Conservation (phyloP, 53 echinoderm and acorn worm species). For the Stichopus horrens region DNA sequence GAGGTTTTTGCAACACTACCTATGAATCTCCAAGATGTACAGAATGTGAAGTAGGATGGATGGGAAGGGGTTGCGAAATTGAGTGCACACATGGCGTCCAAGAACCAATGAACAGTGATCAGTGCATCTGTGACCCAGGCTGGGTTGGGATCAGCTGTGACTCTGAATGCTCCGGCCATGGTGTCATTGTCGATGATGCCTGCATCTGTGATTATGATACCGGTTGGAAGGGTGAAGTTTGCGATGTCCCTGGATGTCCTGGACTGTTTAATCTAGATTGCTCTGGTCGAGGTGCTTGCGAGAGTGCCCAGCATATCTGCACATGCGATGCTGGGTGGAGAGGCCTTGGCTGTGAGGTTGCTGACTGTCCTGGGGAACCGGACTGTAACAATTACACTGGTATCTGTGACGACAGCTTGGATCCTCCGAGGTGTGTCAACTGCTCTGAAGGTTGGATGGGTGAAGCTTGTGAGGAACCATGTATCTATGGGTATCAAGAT, state of each 20-base stretch:
- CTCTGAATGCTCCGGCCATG: conserved; percentile 86
- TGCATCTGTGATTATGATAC: conserved; percentile 77
- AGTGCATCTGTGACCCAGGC: conserved; percentile 74
- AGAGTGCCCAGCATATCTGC: conserved; percentile 81
- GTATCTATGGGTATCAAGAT: conserved; percentile 69
- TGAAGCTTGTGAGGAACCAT: conserved; percentile 90
- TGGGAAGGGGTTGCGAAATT: conserved; percentile 83
- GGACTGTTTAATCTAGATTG: conserved; percentile 74
- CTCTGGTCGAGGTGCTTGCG: conserved; percentile 76
- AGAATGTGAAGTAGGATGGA: conserved; percentile 75
- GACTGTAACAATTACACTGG: conserved; percentile 73
- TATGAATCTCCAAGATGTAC: conserved; percentile 68
- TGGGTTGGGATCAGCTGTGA: conserved; percentile 90
- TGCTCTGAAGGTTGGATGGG: conserved; percentile 87
- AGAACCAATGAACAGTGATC: conserved; percentile 82
- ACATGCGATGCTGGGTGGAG: conserved; percentile 80
- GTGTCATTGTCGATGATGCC: conserved; percentile 60
- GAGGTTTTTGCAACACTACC: conserved; percentile 76
- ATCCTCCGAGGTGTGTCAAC: conserved; percentile 79
- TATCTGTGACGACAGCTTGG: conserved; percentile 77
- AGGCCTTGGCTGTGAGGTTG: conserved; percentile 74
- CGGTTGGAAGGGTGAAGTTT: conserved; percentile 87
- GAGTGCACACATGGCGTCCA: conserved; percentile 80
- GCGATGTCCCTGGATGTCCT: conserved; percentile 88
- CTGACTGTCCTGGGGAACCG: conserved; percentile 86